Base-by-base conservation (phyloP, 2,797 vertebrate species). In the Threskiornis aethiopicus region DNA sequence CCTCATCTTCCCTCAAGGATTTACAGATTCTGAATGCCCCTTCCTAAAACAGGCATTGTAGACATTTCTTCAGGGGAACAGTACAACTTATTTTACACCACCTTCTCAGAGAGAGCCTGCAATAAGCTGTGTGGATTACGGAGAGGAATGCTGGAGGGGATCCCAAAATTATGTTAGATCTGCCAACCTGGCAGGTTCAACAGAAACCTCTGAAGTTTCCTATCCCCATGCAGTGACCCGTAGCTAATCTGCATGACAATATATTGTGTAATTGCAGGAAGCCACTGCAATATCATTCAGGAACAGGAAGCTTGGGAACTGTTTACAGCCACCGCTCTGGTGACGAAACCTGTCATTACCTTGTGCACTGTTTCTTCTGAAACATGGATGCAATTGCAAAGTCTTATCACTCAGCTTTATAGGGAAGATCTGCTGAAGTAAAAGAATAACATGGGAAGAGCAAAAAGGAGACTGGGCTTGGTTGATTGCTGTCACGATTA, bases 231-330 rank as follows among this genome's bases (percentile, higher is more conserved):
- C 96, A 82, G 61, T 96, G 96, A 98, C 94, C 97, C 85, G 25
- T 87, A 97, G 93, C 94, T 97, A 96, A 98, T 98, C 96, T 94
- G 67, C 96, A 96, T 95, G 85, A 97, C 97, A 98, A 96, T 96
- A 78, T 80, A 67, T 87, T 97, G 95, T 98, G 96, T 96, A 97
- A 96, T 94, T 97, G 86, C 89, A 85, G 96, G 97, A 97, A 97
- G 87, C 87, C 73, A 61, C 78, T 77, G 84, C 84, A 94, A 33
- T 77, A 89, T 95, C 81, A 62, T 33, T 90, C 52, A 52, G 90
- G 75, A 93, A 89, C 58, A 71, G 92, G 93, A 87, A 91, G 66
- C 67, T 52, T 82, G 62, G 58, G 49, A 95, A 67, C 61, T 71
- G 69, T 87, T 97, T 91, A 90, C 84, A 77, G 73, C 94, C 58